Evolutionary conservation across 2,797 vertebrate species (phyloP), one percentile per base, ranked within the genome.

Genomic region (Schizopygopsis malacanthus): DNA sequence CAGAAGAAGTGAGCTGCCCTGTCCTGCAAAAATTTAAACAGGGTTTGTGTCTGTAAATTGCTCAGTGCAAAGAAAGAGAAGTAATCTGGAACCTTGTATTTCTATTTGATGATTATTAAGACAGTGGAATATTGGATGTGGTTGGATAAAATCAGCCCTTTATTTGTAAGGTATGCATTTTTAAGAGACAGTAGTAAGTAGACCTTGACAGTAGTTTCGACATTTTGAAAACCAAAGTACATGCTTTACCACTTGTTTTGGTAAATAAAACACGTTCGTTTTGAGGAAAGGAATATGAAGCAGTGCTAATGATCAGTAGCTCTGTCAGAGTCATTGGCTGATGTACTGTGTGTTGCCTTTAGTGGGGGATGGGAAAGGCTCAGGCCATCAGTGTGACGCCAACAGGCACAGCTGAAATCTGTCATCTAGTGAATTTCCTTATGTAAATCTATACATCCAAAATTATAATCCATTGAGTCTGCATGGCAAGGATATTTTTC

Each of bases 311-410:
- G 63, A 59, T 33, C 54, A 56, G 37, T 84, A 28, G 67, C 79
- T 88, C 63, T 81, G 52, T 82, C 41, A 20, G 28, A 83, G 77
- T 67, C 82, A 28, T 65, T 63, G 79, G 72, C 77, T 82, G 72
- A 81, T 81, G 54, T 84, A 80, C 78, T 86, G 87, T 87, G 43
- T 81, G 72, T 85, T 41, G 50, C 37, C 70, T 15, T 43, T 84
- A 8, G 22, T 79, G 85, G 86, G 89, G 85, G 85, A 88, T 85
- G 83, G 87, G 80, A 33, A 71, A 45, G 33, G 56, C 43, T 45
- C 20, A 81, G 59, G 73, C 77, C 89, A 79, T 33, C 82, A 85
- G 72, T 70, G 52, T 77, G 81, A 77, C 41, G 43, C 45, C 83
- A 71, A 59, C 80, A 85, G 43, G 61, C 84, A 72, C 83, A 75